A percentile compares a stretch with the other conserved stretches of the same genome.
Conservation (phyloP, 2,888 invertebrate species). For the Rugalucina vietnamica region DNA sequence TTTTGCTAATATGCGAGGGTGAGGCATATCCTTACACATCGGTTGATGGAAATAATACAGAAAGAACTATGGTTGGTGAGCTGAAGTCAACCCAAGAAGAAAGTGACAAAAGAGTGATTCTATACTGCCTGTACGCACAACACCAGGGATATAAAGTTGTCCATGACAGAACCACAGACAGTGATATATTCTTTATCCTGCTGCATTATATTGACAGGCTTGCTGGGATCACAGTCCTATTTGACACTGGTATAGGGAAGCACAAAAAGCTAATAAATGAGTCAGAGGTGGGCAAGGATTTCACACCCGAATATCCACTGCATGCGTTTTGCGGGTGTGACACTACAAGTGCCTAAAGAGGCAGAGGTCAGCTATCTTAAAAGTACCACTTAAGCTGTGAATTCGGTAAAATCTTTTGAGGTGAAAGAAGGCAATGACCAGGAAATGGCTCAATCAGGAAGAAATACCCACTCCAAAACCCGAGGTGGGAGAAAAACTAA, state of each 20-base stretch:
- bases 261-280: constrained; percentile 21
- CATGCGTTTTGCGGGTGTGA: constrained; percentile 44
- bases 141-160: constrained; percentile 30
- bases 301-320: constrained; percentile 17
- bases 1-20: constrained; percentile 33
- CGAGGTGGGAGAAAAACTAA: no score
- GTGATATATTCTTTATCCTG: constrained; percentile 44
- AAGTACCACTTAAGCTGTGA: no score
- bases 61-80: neutral
- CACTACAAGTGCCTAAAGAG: constrained; percentile 40
- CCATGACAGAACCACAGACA: constrained; percentile 43
- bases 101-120: constrained; percentile 32
- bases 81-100: constrained; percentile 44
- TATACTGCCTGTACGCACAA: constrained; percentile 40
- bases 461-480: no score
- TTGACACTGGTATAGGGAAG: constrained; percentile 48
- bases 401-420: no score
- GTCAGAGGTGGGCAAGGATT: neutral
- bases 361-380: no score
- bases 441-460: no score
- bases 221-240: constrained; percentile 19
- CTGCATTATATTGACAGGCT: constrained; percentile 32
- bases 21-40: constrained; percentile 25
- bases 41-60: constrained; percentile 26
- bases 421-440: no score